Evolutionary conservation across 1,140 invertebrate species (phyloP).

Genomic region (Thalassaphorura encarpata): DNA sequence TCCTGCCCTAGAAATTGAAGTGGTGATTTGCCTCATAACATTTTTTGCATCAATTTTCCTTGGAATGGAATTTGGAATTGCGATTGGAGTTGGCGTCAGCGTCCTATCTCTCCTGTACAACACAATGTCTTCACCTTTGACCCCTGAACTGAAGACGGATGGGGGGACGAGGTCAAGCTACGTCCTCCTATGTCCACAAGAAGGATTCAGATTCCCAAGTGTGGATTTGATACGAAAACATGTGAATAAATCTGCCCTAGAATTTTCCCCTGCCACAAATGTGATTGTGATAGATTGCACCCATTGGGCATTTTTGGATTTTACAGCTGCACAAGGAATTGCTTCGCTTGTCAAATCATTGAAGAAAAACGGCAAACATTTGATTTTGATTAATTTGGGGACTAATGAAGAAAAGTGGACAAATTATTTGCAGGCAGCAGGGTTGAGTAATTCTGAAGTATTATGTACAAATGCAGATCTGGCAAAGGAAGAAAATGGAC

Average conservation of each 20-base stretch:
- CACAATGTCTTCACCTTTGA: neutral
- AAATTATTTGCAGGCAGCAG: neutral
- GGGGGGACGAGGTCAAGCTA: constrained; percentile 54
- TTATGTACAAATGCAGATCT: neutral
- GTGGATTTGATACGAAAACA: constrained; percentile 72
- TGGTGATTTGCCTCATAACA: constrained; percentile 64
- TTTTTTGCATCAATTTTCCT: constrained; percentile 69
- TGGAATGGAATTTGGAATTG: constrained; percentile 79
- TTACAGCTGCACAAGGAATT: constrained; percentile 3
- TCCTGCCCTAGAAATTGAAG: constrained; percentile 56
- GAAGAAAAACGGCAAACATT: neutral
- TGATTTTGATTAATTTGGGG: neutral
- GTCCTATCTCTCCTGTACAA: constrained; percentile 62
- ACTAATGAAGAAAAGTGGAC: neutral
- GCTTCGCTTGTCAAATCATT: neutral
- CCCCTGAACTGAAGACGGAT: neutral
- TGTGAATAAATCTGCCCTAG: constrained; percentile 35
- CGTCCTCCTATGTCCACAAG: constrained; percentile 63
- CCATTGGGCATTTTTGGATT: constrained; percentile 10
- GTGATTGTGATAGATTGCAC: constrained; percentile 9
- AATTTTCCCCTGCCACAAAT: neutral
- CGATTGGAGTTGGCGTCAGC: constrained; percentile 73
- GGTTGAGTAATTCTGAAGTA: neutral
- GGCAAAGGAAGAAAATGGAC: too few species aligned
- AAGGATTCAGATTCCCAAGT: constrained; percentile 72